phyloP scores from a whole-genome alignment of 2,888 invertebrate genomes.

The Adelphocoris suturalis region DNA sequence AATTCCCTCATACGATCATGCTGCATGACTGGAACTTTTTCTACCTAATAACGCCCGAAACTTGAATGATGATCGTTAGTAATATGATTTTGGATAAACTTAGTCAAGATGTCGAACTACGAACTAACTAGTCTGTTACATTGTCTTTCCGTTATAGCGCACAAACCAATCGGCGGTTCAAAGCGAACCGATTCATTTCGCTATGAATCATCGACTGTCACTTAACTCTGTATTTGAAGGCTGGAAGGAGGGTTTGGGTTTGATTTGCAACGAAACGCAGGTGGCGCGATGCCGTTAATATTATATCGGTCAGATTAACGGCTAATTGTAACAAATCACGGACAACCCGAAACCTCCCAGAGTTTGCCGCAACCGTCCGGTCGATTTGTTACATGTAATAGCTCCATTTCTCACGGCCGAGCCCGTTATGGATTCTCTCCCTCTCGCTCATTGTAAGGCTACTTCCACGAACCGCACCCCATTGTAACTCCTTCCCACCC shows the following conservation, averaged over 20 bases:
- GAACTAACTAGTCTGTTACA: too few relatives aligned
- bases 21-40: too few relatives aligned
- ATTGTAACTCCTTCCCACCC: too few relatives aligned
- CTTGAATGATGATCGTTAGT: too few relatives aligned
- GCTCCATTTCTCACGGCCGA: slow-evolving; percentile 28
- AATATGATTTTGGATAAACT: too few relatives aligned
- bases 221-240: neutral
- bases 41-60: too few relatives aligned
- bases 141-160: too few relatives aligned
- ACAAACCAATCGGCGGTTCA: neutral
- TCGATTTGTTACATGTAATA: slow-evolving; percentile 65
- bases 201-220: slow-evolving; percentile 46
- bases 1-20: too few relatives aligned
- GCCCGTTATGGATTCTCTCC: neutral
- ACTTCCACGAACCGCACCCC: too few relatives aligned
- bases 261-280: slow-evolving; percentile 59
- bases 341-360: neutral
- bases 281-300: slow-evolving; percentile 56
- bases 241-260: neutral
- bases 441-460: neutral
- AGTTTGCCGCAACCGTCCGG: neutral
- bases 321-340: slow-evolving; percentile 61
- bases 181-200: neutral
- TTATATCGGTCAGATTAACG: slow-evolving; percentile 61
- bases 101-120: too few relatives aligned